phyloP scores from a whole-genome alignment of 2,797 vertebrate genomes.

The Lithobates sylvaticus region DNA sequence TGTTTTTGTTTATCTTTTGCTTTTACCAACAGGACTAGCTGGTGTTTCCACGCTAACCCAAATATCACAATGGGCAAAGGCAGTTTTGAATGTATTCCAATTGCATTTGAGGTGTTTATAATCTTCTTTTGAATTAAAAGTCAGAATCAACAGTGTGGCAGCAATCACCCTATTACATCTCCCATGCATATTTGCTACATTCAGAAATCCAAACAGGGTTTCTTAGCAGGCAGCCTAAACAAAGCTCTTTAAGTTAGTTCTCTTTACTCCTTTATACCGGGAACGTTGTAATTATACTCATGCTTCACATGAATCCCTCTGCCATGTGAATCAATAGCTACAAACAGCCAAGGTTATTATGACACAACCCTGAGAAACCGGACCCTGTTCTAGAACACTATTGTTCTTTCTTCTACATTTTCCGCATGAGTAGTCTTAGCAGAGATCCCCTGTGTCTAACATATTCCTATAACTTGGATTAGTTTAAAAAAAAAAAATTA shows the following conservation, averaged over 20 bases:
- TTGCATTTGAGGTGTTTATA: too few species aligned
- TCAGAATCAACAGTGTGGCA: too few species aligned
- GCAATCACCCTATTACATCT: too few species aligned
- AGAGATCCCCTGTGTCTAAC: neutral
- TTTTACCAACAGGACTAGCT: too few species aligned
- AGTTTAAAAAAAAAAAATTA: neutral
- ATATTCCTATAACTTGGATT: neutral
- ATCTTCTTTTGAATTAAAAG: too few species aligned
- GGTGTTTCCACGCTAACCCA: too few species aligned
- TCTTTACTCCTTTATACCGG: neutral
- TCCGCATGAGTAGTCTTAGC: constrained; percentile 10
- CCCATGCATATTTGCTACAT: too few species aligned
- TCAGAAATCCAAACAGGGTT: neutral
- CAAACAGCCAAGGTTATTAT: constrained; percentile 44
- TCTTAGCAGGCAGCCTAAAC: neutral
- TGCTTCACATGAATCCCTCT: constrained; percentile 6
- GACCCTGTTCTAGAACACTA: constrained; percentile 1
- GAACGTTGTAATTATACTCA: neutral
- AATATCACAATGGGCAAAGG: too few species aligned
- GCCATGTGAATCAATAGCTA: constrained; percentile 43
- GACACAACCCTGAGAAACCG: constrained; percentile 12
- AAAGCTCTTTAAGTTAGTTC: neutral
- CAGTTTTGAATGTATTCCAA: too few species aligned
- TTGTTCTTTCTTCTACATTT: constrained; percentile 14
- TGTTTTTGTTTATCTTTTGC: too few species aligned